These are phyloP conservation scores for Lepidurus packardi DNA, from an alignment of 1,140 invertebrate genomes.

Conservation along the genomic window DNA sequence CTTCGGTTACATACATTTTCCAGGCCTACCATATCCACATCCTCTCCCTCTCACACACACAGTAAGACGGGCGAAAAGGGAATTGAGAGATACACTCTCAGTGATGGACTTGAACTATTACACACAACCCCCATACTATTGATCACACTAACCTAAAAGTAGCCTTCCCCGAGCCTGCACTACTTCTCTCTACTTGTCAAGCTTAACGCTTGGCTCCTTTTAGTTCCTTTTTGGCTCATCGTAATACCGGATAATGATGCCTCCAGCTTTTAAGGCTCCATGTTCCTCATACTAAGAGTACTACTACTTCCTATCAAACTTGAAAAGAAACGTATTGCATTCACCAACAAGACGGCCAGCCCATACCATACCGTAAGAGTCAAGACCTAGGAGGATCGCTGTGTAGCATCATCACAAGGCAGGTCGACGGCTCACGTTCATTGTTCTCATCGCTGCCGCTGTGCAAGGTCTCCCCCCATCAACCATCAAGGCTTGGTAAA, in stretches of 20 bases:
- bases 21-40: neutral
- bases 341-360: too few relatives aligned
- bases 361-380: too few relatives aligned
- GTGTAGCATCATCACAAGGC: neutral
- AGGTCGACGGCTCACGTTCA: neutral
- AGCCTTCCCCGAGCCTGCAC: neutral
- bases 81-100: slow-evolving; percentile 22
- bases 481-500: neutral
- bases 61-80: neutral
- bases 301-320: too few relatives aligned
- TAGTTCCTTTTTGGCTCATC: neutral
- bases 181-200: neutral
- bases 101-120: neutral
- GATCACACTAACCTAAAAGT: slow-evolving; percentile 13
- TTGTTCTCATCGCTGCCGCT: neutral
- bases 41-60: neutral
- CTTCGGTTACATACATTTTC: neutral
- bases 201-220: neutral
- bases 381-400: too few relatives aligned
- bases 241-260: slow-evolving; percentile 11
- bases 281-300: neutral
- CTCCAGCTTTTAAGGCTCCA: neutral
- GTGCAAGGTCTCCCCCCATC: neutral
- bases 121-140: neutral
- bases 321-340: too few relatives aligned